Conservation (phyloP, 2,113 vertebrate species). For the Daboia siamensis region DNA sequence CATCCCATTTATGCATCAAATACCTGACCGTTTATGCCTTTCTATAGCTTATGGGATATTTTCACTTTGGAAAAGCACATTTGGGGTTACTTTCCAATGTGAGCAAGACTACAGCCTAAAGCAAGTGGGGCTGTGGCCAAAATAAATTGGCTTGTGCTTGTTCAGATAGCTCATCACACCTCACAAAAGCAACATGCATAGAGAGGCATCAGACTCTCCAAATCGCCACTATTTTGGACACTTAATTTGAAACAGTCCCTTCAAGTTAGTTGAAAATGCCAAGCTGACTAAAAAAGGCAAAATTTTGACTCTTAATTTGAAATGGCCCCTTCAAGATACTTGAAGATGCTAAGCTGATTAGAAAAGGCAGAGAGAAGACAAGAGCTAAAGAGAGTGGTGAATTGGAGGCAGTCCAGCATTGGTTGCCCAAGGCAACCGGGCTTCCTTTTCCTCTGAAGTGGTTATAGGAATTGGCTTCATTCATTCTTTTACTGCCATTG, state of each 20-base stretch:
- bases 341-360: neutral
- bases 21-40: neutral
- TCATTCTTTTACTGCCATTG: neutral
- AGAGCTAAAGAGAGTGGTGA: neutral
- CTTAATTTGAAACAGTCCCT: neutral
- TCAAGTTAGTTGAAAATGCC: neutral
- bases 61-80: neutral
- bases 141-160: neutral
- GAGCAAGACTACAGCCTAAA: neutral
- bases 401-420: neutral
- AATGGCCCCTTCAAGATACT: too few species aligned
- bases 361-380: neutral
- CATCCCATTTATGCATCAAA: neutral
- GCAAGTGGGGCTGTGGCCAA: neutral
- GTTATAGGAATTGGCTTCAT: neutral
- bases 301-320: too few species aligned
- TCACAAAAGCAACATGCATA: neutral
- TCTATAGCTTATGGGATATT: neutral
- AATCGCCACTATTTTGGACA: neutral
- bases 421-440: too few species aligned
- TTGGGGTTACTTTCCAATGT: neutral
- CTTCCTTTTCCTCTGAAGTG: neutral
- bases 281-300: neutral
- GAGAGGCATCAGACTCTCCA: neutral
- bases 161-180: neutral